Evolutionary conservation across 1,140 invertebrate genomes (phyloP).

Genomic region (Helicoverpa zea): DNA sequence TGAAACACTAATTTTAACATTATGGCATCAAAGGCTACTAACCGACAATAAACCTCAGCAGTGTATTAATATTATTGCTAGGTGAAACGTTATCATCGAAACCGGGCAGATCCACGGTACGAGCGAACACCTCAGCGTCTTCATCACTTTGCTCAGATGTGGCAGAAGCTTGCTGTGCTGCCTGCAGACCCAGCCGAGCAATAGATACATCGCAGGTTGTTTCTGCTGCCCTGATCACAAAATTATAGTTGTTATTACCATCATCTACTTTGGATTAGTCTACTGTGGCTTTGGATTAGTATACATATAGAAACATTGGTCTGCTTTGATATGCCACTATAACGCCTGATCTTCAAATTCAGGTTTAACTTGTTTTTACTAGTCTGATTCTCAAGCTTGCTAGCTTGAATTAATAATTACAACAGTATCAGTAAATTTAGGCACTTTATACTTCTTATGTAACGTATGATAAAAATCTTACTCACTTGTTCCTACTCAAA

Average conservation of each 20-base stretch:
- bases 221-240: conserved; percentile 63
- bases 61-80: conserved; percentile 91
- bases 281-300: too few species aligned
- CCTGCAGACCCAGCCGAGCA: conserved; percentile 68
- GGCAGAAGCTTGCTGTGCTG: conserved; percentile 82
- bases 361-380: too few species aligned
- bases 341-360: too few species aligned
- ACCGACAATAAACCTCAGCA: conserved; percentile 91
- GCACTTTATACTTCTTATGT: too few species aligned
- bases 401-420: too few species aligned
- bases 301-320: too few species aligned
- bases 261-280: too few species aligned
- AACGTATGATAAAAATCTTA: not conserved
- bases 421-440: too few species aligned
- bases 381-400: too few species aligned
- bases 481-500: conserved; percentile 83
- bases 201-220: conserved; percentile 65
- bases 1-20: not conserved
- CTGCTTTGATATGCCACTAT: too few species aligned
- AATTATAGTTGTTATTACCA: too few species aligned
- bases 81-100: conserved; percentile 95
- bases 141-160: conserved; percentile 92
- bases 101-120: conserved; percentile 92
- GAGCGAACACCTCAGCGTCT: conserved; percentile 91
- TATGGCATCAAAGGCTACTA: conserved; percentile 78